Evolutionary conservation across 2,113 vertebrate genomes (phyloP), one percentile per base, ranked within the genome.

Genomic region (Chlorodrepanis virens): DNA sequence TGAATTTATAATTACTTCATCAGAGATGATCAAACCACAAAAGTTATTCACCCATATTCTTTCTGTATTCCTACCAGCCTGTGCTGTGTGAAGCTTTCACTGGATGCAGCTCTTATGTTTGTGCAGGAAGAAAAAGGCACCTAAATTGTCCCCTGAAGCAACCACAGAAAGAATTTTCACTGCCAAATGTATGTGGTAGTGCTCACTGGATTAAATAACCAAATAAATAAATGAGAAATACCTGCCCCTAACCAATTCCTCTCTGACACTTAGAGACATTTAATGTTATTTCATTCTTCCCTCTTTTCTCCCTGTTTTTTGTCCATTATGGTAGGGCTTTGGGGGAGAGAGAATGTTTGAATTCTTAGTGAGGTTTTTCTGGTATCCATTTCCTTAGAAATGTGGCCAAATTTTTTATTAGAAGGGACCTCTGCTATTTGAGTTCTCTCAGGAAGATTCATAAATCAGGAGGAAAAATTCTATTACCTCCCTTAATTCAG

Each of bases 371-470:
- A 81, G 47, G 29, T 9, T 89, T 89, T 89, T 71, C 72, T 87
- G 29, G 21, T 76, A 93, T 90, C 92, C 1, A 4, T 91, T 96
- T 94, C 68, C 88, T 94, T 87, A 97, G 90, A 95, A 94, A 72
- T 71, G 52, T 77, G 49, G 71, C 87, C 81, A 89, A 89, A 42
- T 2, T 1, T 50, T 23, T 78, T 94, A 87, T 90, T 96, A 92
- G 79, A 80, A 52, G n/a, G n/a, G 29, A 40, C 86, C 35, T 56
- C 83, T 87, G 35, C 37, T 96, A 5, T 69, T 25, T 76, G 72
- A 83, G 22, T 71, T 90, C 52, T 94, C 61, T 77, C 10, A 74
- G 14, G 35, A 84, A 79, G 44, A 75, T 59, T 75, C 64, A 57
- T 57, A 87, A 77, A 76, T 37, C 37, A 52, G 63, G 79, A 93